Percentiles rank a stretch among this genome's conserved stretches.
Evolutionary conservation across 2,888 invertebrate species (phyloP).

Genomic region (Cheilosia vulpina): DNA sequence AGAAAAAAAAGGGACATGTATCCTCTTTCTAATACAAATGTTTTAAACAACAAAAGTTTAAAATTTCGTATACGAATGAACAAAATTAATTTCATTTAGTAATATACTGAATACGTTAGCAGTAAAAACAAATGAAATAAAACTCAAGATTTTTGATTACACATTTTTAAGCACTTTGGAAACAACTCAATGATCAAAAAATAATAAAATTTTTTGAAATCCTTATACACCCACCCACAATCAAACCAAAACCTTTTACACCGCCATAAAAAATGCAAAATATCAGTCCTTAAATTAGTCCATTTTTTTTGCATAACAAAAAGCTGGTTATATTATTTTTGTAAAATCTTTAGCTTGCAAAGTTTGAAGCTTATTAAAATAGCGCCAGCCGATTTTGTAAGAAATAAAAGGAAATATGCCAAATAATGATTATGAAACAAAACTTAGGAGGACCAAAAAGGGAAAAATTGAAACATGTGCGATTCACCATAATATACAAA

Average conservation of each 20-base stretch:
- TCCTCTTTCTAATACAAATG: constrained; percentile 2
- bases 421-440: constrained; percentile 50
- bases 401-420: constrained; percentile 52
- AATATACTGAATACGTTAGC: constrained; percentile 16
- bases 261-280: constrained; percentile 4
- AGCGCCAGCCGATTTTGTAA: constrained; percentile 40
- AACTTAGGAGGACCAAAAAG: constrained; percentile 52
- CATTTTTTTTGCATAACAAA: constrained; percentile 8
- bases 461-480: constrained; percentile 70
- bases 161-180: constrained; percentile 7
- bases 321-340: constrained; percentile 3
- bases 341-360: constrained; percentile 13
- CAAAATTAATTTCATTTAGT: not conserved
- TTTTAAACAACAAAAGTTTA: constrained; percentile 13
- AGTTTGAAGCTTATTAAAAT: constrained; percentile 35
- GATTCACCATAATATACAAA: constrained; percentile 68
- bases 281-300: not conserved
- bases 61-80: constrained; percentile 1
- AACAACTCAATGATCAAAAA: not conserved
- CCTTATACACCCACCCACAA: not conserved
- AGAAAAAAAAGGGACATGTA: constrained; percentile 19
- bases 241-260: not conserved
- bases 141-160: constrained; percentile 2
- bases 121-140: constrained; percentile 5
- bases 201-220: not conserved